A percentile compares a stretch with the other conserved stretches of the same genome.
Conservation (phyloP, 2,888 invertebrate genomes). For the Amphipoea oculea region DNA sequence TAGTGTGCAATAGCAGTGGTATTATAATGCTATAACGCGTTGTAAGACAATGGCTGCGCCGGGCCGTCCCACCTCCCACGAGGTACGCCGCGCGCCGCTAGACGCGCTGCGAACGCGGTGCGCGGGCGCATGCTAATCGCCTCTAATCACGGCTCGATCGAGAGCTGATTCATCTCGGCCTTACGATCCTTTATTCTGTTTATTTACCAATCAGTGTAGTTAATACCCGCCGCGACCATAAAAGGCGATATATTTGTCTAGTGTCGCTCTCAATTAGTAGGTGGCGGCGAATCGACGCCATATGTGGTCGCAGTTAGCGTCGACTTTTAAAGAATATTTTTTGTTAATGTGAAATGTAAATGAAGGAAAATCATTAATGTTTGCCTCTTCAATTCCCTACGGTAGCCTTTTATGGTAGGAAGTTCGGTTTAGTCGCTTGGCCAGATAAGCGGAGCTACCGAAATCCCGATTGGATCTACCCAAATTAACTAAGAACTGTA, state of each 20-base stretch:
- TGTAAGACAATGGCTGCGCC: slow-evolving; percentile 86
- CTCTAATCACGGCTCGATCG: slow-evolving; percentile 88
- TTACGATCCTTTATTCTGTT: slow-evolving; percentile 85
- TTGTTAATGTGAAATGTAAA: slow-evolving; percentile 86
- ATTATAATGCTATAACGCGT: slow-evolving; percentile 87
- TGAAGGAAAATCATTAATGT: slow-evolving; percentile 88
- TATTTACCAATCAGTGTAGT: slow-evolving; percentile 88
- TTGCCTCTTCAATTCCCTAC: slow-evolving; percentile 81
- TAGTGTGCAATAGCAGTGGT: slow-evolving; percentile 87
- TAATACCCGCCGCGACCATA: slow-evolving; percentile 86
- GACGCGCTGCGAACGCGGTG: slow-evolving; percentile 67
- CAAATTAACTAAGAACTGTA: slow-evolving; percentile 23
- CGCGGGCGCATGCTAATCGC: slow-evolving; percentile 88
- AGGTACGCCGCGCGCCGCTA: slow-evolving; percentile 75
- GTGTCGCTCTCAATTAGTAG: slow-evolving; percentile 88
- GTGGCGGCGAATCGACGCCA: slow-evolving; percentile 85
- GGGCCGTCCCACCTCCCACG: slow-evolving; percentile 88
- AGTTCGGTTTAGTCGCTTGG: slow-evolving; percentile 66
- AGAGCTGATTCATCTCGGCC: slow-evolving; percentile 87
- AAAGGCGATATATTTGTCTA: slow-evolving; percentile 89
- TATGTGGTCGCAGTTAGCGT: slow-evolving; percentile 87
- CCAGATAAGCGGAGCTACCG: slow-evolving; percentile 34
- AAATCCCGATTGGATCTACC: slow-evolving; percentile 9
- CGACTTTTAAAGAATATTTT: slow-evolving; percentile 84
- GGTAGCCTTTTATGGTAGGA: slow-evolving; percentile 78